phyloP scores from a whole-genome alignment of 2,888 invertebrate species.

The Metellina segmentata region DNA sequence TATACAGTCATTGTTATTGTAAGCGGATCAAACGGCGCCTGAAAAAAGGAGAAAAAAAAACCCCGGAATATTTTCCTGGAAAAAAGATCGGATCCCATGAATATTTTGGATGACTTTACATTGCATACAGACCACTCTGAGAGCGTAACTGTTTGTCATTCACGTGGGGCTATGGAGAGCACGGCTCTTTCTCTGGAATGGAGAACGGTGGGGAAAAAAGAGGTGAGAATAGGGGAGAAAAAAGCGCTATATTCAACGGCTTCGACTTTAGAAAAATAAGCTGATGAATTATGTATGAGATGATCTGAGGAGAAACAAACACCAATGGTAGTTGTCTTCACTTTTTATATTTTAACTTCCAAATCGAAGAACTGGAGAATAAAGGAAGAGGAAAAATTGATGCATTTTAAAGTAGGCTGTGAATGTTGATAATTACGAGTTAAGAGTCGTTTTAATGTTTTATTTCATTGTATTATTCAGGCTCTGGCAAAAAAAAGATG shows the following conservation, averaged over 20 bases:
- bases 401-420: neutral
- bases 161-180: conserved; percentile 37
- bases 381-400: conserved; percentile 16
- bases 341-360: conserved; percentile 35
- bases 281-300: conserved; percentile 69
- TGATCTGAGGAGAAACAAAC: conserved; percentile 51
- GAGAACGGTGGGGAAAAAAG: conserved; percentile 6
- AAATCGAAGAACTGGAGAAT: conserved; percentile 34
- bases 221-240: neutral
- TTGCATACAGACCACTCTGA: conserved; percentile 7
- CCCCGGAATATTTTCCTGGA: neutral
- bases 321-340: conserved; percentile 35
- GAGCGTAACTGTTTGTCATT: conserved; percentile 63
- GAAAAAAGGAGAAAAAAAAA: conserved; percentile 33
- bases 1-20: conserved; percentile 69
- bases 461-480: neutral
- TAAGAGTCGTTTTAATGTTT: neutral
- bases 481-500: neutral
- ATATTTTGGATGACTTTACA: conserved; percentile 65
- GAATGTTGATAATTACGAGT: neutral
- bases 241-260: conserved; percentile 56
- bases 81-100: conserved; percentile 60
- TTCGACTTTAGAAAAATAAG: conserved; percentile 53
- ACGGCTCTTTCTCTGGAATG: conserved; percentile 19
- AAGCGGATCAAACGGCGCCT: conserved; percentile 67